phyloP scores from a whole-genome alignment of 2,888 invertebrate species.

The Drosophila affinis region DNA sequence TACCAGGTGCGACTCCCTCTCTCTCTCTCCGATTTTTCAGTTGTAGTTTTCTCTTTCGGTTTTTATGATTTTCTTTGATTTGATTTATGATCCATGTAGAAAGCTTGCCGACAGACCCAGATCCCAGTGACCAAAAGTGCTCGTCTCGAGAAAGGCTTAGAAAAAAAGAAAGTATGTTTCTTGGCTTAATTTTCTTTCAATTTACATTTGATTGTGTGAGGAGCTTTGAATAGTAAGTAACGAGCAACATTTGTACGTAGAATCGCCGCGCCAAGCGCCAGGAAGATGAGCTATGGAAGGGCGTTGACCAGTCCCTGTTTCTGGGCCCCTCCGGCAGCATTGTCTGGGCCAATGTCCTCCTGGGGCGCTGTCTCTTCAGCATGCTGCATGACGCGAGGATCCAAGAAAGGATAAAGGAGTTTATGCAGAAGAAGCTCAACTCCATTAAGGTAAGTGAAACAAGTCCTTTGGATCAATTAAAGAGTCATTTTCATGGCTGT shows the following conservation, averaged over 20 bases:
- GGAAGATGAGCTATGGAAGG: constrained; percentile 83
- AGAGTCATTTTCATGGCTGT: background rate
- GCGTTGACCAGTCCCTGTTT: constrained; percentile 83
- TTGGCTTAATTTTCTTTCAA: constrained; percentile 21
- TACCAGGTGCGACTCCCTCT: constrained; percentile 79
- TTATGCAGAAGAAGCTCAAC: constrained; percentile 82
- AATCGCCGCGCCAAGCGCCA: constrained; percentile 80
- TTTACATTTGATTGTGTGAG: background rate
- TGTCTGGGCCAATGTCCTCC: constrained; percentile 83
- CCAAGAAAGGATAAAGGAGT: constrained; percentile 81
- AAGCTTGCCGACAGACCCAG: constrained; percentile 79
- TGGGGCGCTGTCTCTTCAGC: constrained; percentile 82
- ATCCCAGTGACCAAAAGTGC: constrained; percentile 78
- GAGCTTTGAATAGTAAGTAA: background rate
- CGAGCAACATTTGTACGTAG: constrained; percentile 46
- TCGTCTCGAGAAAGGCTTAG: constrained; percentile 30
- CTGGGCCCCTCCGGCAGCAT: constrained; percentile 83
- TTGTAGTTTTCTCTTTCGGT: constrained; percentile 21
- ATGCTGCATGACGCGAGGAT: constrained; percentile 76
- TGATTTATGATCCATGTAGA: constrained; percentile 68
- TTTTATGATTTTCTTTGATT: constrained; percentile 39
- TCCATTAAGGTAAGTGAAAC: constrained; percentile 78
- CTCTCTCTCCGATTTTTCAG: constrained; percentile 14
- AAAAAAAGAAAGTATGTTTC: constrained; percentile 80
- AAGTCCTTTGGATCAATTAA: background rate